phyloP scores from a whole-genome alignment of 1,140 invertebrate genomes.

The Drosophila ambigua region DNA sequence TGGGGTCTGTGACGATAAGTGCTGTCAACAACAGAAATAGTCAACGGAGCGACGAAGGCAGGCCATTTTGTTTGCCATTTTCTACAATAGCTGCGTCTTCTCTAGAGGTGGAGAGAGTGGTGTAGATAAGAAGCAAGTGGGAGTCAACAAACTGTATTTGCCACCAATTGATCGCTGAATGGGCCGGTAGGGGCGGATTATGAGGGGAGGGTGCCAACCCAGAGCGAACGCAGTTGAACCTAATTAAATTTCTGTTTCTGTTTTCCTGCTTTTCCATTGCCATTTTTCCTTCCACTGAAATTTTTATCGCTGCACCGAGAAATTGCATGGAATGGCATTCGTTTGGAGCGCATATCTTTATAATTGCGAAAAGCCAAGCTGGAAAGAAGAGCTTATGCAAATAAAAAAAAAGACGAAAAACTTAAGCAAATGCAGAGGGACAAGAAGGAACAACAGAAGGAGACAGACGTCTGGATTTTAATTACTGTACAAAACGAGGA shows the following conservation, averaged over 20 bases:
- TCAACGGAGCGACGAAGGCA: slow-evolving; percentile 8
- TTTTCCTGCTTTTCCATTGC: slow-evolving; percentile 18
- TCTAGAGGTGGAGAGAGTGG: slow-evolving; percentile 2
- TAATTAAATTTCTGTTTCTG: slow-evolving; percentile 64
- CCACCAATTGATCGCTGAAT: slow-evolving; percentile 66
- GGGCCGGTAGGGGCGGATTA: not conserved
- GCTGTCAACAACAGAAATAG: slow-evolving; percentile 52
- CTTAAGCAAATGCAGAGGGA: slow-evolving; percentile 32
- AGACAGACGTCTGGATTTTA: slow-evolving; percentile 75
- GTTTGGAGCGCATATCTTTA: slow-evolving; percentile 74
- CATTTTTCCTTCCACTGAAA: slow-evolving; percentile 12
- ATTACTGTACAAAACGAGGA: slow-evolving; percentile 61
- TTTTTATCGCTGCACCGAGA: slow-evolving; percentile 50
- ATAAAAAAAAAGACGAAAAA: slow-evolving; percentile 17
- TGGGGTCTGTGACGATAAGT: slow-evolving; percentile 37
- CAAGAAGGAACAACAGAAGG: slow-evolving; percentile 30
- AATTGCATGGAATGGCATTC: slow-evolving; percentile 53
- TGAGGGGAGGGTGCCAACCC: not conserved
- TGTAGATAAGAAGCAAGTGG: slow-evolving; percentile 45
- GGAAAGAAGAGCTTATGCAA: slow-evolving; percentile 1
- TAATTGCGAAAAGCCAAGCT: slow-evolving; percentile 58
- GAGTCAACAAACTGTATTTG: slow-evolving; percentile 59
- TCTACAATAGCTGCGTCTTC: slow-evolving; percentile 29
- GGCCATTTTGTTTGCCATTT: slow-evolving; percentile 52
- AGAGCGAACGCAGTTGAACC: slow-evolving; percentile 57